A percentile compares a stretch with the other conserved stretches of the same genome.
Conservation (phyloP, 2,797 vertebrate genomes). For the Pelodytes ibericus region DNA sequence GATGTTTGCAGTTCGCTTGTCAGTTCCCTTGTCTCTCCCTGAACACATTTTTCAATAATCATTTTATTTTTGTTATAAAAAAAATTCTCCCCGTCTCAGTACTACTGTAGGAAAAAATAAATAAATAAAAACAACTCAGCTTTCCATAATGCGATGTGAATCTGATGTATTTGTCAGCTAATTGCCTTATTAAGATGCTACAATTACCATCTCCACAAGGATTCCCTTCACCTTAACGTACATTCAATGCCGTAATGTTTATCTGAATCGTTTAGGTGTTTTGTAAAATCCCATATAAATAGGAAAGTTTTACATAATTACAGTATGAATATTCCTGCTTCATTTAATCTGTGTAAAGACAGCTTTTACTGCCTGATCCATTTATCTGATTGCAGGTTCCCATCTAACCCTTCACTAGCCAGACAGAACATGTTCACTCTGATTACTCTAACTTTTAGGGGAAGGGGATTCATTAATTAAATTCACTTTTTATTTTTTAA, state of each 20-base stretch:
- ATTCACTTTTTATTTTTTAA: no score
- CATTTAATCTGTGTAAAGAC: slow-evolving; percentile 42
- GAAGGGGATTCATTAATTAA: no score
- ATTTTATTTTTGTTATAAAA: no score
- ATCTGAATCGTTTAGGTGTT: slow-evolving; percentile 50
- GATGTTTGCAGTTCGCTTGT: no score
- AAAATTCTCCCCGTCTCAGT: no score
- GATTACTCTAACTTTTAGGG: no score
- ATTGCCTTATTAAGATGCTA: slow-evolving; percentile 54
- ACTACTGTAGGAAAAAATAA: no score
- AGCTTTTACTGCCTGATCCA: slow-evolving; percentile 10
- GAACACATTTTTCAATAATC: no score
- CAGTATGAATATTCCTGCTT: slow-evolving; percentile 49
- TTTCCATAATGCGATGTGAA: no score
- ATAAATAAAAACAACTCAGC: no score
- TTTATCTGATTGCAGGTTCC: slow-evolving; percentile 9
- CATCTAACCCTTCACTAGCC: neutral
- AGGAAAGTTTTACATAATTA: slow-evolving; percentile 48
- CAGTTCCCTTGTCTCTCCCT: no score
- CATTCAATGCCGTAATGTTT: slow-evolving; percentile 47
- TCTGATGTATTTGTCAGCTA: slow-evolving; percentile 49
- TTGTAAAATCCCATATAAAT: slow-evolving; percentile 49
- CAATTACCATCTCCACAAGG: slow-evolving; percentile 43
- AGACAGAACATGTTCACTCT: neutral
- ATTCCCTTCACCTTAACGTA: slow-evolving; percentile 35